Conservation (phyloP, 2,113 vertebrate species). For the Zosterops lateralis region DNA sequence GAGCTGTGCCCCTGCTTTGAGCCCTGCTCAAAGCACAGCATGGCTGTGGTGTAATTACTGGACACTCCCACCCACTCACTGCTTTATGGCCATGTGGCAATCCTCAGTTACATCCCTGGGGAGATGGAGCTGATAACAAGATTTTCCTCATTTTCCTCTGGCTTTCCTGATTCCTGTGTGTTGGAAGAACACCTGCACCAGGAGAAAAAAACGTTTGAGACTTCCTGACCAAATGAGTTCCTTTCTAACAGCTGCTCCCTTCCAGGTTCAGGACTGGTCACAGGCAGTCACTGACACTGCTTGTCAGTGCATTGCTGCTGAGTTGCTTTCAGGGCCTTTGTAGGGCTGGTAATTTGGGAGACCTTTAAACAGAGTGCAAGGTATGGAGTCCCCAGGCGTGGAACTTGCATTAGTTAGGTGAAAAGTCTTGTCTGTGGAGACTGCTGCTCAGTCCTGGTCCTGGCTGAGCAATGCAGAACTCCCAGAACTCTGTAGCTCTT, state of each 20-base stretch:
- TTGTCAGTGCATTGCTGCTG: not conserved
- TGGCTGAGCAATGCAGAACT: not conserved
- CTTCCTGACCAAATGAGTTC: not conserved
- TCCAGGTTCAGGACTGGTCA: not conserved
- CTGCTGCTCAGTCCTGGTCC: not conserved
- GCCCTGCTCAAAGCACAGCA: not conserved
- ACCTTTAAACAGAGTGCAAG: not conserved
- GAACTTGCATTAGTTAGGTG: not conserved
- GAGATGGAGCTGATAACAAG: not conserved
- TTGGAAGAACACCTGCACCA: not conserved
- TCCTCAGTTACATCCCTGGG: not conserved
- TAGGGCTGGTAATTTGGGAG: not conserved
- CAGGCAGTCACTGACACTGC: not conserved
- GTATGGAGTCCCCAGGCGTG: not conserved
- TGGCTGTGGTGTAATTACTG: accelerated
- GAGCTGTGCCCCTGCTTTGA: not conserved
- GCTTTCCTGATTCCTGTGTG: not conserved
- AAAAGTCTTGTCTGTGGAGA: not conserved
- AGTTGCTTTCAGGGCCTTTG: not conserved
- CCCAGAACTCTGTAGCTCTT: not conserved
- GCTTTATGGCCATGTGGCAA: not conserved
- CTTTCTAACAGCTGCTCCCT: not conserved
- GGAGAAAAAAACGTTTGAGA: not conserved
- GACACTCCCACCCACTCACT: not conserved
- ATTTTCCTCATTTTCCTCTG: not conserved